phyloP scores from a whole-genome alignment of 2,888 invertebrate genomes.

The Phengaris arion region DNA sequence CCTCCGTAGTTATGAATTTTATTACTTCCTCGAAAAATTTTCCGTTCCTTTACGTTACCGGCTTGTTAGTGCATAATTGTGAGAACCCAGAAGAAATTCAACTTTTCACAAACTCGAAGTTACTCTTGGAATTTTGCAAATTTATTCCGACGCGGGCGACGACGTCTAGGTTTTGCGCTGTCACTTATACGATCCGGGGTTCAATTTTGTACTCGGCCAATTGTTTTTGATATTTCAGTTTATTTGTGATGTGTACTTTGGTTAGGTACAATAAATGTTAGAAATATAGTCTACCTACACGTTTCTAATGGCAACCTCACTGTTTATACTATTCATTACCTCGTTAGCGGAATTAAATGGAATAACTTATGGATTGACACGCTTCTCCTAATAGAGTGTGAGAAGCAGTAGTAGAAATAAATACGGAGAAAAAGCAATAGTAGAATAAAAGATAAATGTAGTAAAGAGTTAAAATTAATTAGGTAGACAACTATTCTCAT shows the following conservation, averaged over 20 bases:
- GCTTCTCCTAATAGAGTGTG: too few relatives aligned
- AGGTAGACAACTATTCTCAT: not conserved
- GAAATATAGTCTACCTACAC: too few relatives aligned
- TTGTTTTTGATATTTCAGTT: conserved; percentile 6
- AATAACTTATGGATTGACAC: too few relatives aligned
- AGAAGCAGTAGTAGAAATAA: too few relatives aligned
- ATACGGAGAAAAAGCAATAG: too few relatives aligned
- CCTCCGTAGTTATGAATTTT: conserved; percentile 66
- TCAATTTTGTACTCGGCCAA: not conserved
- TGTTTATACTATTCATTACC: too few relatives aligned
- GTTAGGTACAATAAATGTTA: not conserved
- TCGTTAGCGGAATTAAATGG: too few relatives aligned
- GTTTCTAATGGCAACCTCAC: too few relatives aligned
- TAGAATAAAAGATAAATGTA: too few relatives aligned
- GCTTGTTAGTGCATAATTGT: conserved; percentile 32
- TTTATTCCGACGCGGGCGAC: conserved; percentile 23
- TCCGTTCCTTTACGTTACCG: conserved; percentile 38
- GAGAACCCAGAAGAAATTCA: conserved; percentile 27
- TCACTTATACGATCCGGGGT: conserved; percentile 8
- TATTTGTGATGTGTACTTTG: not conserved
- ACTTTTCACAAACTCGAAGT: conserved; percentile 17
- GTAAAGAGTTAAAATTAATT: too few relatives aligned
- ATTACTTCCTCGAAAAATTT: conserved; percentile 55
- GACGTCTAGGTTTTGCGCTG: conserved; percentile 9
- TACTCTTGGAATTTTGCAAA: conserved; percentile 25